Evolutionary conservation across 92 coral and sea anemone species (phyloP).

Genomic region (Parazoanthus darwini): DNA sequence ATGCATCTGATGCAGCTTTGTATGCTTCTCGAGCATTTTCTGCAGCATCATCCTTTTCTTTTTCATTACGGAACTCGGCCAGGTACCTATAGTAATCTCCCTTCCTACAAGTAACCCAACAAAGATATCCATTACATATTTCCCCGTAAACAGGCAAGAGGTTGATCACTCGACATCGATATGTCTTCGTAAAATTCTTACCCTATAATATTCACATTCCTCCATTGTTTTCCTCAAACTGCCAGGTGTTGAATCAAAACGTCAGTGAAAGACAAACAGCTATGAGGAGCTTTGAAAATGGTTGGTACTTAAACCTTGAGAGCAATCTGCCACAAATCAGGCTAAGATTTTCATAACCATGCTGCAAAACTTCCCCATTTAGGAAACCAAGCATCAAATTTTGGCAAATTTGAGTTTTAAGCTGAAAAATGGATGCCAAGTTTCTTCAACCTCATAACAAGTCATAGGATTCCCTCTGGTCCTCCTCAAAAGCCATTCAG

Average conservation of each 20-base stretch:
- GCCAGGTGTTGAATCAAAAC: slow-evolving; percentile 28
- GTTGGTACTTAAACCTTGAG: not conserved
- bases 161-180: slow-evolving; percentile 21
- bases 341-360: too few species aligned
- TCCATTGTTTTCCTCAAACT: slow-evolving; percentile 34
- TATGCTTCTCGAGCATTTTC: slow-evolving; percentile 57
- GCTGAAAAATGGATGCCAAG: too few species aligned
- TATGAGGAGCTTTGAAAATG: slow-evolving; percentile 8
- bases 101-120: slow-evolving; percentile 67
- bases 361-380: too few species aligned
- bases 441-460: too few species aligned
- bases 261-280: slow-evolving; percentile 34
- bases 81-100: slow-evolving; percentile 74
- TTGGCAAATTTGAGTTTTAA: too few species aligned
- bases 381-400: too few species aligned
- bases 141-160: not conserved
- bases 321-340: not conserved
- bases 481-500: too few species aligned
- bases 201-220: slow-evolving; percentile 39
- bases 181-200: slow-evolving; percentile 27
- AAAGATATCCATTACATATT: not conserved
- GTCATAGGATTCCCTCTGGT: too few species aligned
- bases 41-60: slow-evolving; percentile 52
- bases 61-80: slow-evolving; percentile 63
- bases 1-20: slow-evolving; percentile 61